A percentile compares a stretch with the other conserved stretches of the same genome.
Evolutionary conservation across 2,888 invertebrate species (phyloP).

Genomic region (Tyria jacobaeae): DNA sequence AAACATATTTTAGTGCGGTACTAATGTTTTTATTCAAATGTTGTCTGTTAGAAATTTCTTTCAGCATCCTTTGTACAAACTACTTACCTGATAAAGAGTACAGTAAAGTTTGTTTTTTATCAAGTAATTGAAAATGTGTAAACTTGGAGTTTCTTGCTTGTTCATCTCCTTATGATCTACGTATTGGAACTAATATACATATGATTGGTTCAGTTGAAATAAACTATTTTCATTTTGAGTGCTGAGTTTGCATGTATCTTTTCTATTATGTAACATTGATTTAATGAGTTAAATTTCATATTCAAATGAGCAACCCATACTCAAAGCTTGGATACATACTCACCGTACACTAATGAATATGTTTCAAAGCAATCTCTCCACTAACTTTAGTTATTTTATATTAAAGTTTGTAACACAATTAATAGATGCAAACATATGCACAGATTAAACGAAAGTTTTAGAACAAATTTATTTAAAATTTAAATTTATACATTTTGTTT

Average conservation of each 20-base stretch:
- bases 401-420: conserved; percentile 2
- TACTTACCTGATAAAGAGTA: too few species aligned
- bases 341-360: conserved; percentile 6
- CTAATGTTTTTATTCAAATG: too few species aligned
- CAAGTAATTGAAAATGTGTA: too few species aligned
- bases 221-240: too few species aligned
- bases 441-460: conserved; percentile 28
- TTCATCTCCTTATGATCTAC: too few species aligned
- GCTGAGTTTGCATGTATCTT: neutral
- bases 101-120: too few species aligned
- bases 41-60: too few species aligned
- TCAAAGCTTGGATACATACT: neutral
- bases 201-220: too few species aligned
- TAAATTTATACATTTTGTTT: neutral
- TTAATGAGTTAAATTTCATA: neutral
- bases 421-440: conserved; percentile 27
- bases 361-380: neutral
- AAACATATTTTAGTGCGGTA: too few species aligned
- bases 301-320: conserved; percentile 2
- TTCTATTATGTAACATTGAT: neutral
- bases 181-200: too few species aligned
- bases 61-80: too few species aligned
- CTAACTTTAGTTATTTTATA: conserved; percentile 11
- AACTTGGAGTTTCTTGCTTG: too few species aligned
- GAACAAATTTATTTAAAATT: conserved; percentile 4